Evolutionary conservation across 2,797 vertebrate genomes (phyloP).

Genomic region (Carapus acus): DNA sequence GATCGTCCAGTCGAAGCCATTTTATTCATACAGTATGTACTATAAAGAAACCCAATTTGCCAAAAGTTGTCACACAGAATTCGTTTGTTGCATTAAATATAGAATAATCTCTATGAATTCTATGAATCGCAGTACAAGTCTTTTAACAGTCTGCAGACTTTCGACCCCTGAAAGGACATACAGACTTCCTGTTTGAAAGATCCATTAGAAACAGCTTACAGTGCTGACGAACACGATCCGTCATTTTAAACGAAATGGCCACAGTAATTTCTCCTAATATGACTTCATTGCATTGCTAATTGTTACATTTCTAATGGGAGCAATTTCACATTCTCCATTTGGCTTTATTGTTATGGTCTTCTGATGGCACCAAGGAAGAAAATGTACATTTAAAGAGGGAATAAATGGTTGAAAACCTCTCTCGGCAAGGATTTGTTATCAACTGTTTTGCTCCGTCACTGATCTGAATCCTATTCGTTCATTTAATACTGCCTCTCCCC

Average conservation of each 20-base stretch:
- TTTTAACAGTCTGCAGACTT: background rate
- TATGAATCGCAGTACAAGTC: too few species aligned
- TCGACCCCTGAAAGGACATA: conserved; percentile 1
- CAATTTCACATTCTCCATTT: conserved; percentile 11
- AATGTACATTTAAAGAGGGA: background rate
- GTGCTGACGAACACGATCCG: too few species aligned
- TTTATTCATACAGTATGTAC: too few species aligned
- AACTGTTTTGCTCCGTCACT: background rate
- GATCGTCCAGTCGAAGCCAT: too few species aligned
- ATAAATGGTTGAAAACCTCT: background rate
- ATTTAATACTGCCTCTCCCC: too few species aligned
- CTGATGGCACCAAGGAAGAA: background rate
- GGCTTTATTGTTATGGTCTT: background rate
- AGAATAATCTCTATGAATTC: too few species aligned
- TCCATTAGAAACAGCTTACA: conserved; percentile 5
- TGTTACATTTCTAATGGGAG: conserved; percentile 13
- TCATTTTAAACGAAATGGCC: conserved; percentile 11
- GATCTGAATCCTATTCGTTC: background rate
- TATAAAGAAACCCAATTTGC: too few species aligned
- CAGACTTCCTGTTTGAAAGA: background rate
- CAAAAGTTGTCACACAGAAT: too few species aligned
- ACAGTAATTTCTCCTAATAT: conserved; percentile 3
- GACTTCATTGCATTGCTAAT: conserved; percentile 7
- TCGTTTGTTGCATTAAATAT: too few species aligned
- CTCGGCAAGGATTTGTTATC: background rate